Conservation (phyloP, 2,888 invertebrate genomes). For the Spodoptera picta region DNA sequence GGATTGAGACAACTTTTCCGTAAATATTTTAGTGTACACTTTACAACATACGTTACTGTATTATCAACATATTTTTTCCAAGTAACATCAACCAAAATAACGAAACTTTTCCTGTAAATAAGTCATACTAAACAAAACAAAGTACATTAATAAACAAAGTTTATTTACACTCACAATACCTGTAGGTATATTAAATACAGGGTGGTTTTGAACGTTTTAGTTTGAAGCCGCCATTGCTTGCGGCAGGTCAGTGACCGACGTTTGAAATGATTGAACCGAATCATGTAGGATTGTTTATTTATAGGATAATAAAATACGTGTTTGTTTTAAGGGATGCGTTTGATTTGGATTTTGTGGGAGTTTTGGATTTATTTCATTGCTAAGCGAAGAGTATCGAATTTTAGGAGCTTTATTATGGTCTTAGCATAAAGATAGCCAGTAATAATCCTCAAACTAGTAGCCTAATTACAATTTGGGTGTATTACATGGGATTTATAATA, state of each 20-base stretch:
- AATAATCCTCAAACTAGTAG: too few relatives aligned
- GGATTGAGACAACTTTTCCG: too few relatives aligned
- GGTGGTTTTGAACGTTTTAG: constrained; percentile 34
- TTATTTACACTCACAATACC: too few relatives aligned
- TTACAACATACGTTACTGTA: neutral
- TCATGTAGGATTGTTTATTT: constrained; percentile 8
- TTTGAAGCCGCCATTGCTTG: constrained; percentile 40
- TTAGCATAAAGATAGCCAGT: too few relatives aligned
- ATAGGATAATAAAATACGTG: neutral
- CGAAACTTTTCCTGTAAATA: neutral
- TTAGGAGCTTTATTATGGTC: too few relatives aligned
- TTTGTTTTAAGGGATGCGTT: neutral
- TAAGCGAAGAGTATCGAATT: too few relatives aligned
- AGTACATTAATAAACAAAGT: too few relatives aligned
- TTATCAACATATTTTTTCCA: constrained; percentile 23
- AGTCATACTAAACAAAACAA: constrained; percentile 1
- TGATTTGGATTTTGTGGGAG: too few relatives aligned
- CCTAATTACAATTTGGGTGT: too few relatives aligned
- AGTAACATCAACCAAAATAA: constrained; percentile 5
- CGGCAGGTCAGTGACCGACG: constrained; percentile 63
- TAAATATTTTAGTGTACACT: too few relatives aligned
- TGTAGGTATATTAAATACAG: neutral
- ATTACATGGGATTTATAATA: too few relatives aligned
- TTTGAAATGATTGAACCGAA: constrained; percentile 40
- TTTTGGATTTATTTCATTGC: too few relatives aligned